Base-by-base conservation (phyloP, 2,888 invertebrate genomes). In the Ormyrus labotus region DNA sequence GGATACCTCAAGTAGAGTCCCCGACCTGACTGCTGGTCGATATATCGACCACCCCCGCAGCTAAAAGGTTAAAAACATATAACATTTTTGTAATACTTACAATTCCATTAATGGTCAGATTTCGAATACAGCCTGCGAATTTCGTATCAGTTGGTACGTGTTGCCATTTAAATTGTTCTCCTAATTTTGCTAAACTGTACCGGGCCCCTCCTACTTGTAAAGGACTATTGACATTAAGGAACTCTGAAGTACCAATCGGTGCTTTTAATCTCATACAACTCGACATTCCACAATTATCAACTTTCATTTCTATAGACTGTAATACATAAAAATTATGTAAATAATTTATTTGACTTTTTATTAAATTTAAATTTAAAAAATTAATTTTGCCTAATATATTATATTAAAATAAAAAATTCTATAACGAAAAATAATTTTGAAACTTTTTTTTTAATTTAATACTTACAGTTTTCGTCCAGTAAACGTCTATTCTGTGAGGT, bases 111-210 rank as follows among this genome's bases (percentile, higher is more conserved):
- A 97, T 96, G 0, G 97, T 95, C 83, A 99, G 93, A 90, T 99
- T 98, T 84, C 96, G 94, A 84, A 99, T 94, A 90, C 99, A 99
- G 5, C 99, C 99, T 65, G 93, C 92, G 89, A 97, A 98, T 80
- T 95, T 95, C 82, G 93, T 92, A 68, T 92, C 93, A 11, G 94
- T 94, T 1, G 96, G 96, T 6, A 92, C 91, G 85, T 94, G 92
- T 47, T 93, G 91, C 96, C 97, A 97, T 75, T 94, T 93, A 78
- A 94, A 93, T 51, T 92, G 91, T 0, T 92, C 89, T 0, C 94
- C 94, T 50, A 96, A 89, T 47, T 92, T 90, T n/a, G 92, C 91
- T 68, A 96, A 91, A 87, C 95, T 93, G 71, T 94, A 92, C 60
- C 94, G 93, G 0, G 95, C 92, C 6, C 96, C 96, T 48, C 96